Conservation (phyloP, 1,140 invertebrate species). For the Platyscapa corneri region DNA sequence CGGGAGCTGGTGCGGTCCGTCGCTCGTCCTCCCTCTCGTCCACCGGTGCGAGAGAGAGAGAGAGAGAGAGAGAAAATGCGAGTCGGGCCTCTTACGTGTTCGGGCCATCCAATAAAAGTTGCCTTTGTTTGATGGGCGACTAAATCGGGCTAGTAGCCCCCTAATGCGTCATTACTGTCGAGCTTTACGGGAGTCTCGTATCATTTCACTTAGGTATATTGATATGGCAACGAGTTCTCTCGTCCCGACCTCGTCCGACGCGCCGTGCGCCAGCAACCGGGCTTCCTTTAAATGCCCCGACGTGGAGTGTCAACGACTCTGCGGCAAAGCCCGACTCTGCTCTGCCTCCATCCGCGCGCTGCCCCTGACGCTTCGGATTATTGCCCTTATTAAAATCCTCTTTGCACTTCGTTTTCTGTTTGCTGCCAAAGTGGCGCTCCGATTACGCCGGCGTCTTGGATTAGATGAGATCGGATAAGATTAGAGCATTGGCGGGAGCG, state of each 20-base stretch:
- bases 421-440: background rate
- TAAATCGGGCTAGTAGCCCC: constrained; percentile 74
- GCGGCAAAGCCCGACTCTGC: background rate
- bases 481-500: background rate
- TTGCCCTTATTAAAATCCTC: constrained; percentile 52
- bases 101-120: constrained; percentile 73
- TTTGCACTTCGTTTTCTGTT: constrained; percentile 47
- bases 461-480: background rate
- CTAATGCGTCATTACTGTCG: constrained; percentile 77
- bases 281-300: constrained; percentile 49
- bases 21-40: constrained; percentile 56
- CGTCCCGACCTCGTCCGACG: background rate
- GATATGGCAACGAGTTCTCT: constrained; percentile 75
- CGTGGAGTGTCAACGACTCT: constrained; percentile 33
- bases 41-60: constrained; percentile 49
- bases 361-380: constrained; percentile 21
- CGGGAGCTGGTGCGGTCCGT: constrained; percentile 27
- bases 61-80: background rate
- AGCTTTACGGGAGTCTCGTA: constrained; percentile 74
- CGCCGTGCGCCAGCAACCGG: background rate
- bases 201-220: constrained; percentile 77
- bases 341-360: background rate
- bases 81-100: constrained; percentile 66
- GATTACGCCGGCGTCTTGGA: background rate
- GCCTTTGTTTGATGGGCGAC: constrained; percentile 75